Conservation (phyloP, 2,797 vertebrate species). For the Darevskia mixta region DNA sequence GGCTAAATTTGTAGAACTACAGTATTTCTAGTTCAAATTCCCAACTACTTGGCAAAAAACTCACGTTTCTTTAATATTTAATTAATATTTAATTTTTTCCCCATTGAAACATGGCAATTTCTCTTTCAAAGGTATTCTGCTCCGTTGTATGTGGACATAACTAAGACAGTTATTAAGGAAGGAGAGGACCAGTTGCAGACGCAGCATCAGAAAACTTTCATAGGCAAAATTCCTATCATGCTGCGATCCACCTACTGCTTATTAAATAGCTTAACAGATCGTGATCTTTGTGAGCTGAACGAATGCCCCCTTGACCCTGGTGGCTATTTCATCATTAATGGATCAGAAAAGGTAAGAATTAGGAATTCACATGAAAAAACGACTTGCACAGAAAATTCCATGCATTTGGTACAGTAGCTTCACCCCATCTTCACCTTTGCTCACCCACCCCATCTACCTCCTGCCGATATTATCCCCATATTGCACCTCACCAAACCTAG, state of each 20-base stretch:
- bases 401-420: neutral
- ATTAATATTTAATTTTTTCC: neutral
- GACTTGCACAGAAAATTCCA: neutral
- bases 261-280: constrained; percentile 93
- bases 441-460: too few relatives aligned
- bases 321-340: constrained; percentile 99
- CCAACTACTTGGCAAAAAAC: neutral
- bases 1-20: neutral
- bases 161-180: constrained; percentile 98
- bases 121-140: constrained; percentile 90
- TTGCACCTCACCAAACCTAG: too few relatives aligned
- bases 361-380: neutral
- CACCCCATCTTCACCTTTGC: neutral
- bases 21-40: neutral
- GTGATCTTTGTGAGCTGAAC: constrained; percentile 97
- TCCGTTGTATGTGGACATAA: constrained; percentile 97
- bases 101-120: constrained; percentile 26
- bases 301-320: constrained; percentile 97
- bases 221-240: constrained; percentile 99
- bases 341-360: constrained; percentile 93
- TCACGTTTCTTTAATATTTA: neutral
- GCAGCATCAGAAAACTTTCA: constrained; percentile 98
- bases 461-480: too few relatives aligned
- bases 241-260: constrained; percentile 97
- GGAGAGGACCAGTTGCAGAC: constrained; percentile 97